Base-by-base conservation (phyloP, 2,113 vertebrate species). In the Cheirogaleus medius region DNA sequence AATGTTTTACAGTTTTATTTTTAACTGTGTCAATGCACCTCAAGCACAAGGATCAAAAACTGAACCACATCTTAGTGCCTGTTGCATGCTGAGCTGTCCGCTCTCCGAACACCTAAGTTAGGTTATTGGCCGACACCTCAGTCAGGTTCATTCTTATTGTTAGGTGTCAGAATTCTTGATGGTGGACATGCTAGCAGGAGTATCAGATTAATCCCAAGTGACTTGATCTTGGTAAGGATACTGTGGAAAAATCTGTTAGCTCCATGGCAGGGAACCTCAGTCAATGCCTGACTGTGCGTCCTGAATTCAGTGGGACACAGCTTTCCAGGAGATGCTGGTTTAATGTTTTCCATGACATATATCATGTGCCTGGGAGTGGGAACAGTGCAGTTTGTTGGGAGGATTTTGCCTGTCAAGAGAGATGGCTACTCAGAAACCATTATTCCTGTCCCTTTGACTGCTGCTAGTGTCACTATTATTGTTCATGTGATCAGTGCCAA, bases 161-260 rank as follows among this genome's bases (percentile, higher is more conserved):
- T 58, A 49, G 56, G 52, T 74, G 32, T 83, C 37, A 32, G 64
- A 85, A 78, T 92, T 95, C 52, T 52, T 56, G 78, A 85, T 17
- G 13, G 56, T 44, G 44, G 63, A 58, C 21, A 27, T 8, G 3
- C 9, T 64, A 81, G 56, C 71, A 58, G 11, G 27, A 37, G 37
- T 2, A 15, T 82, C 44, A n/a, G 58, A 34, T 81, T 63, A 54
- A 44, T 74, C 11, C 9, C 52, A 47, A 80, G n/a, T 66, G 25
- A 63, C 32, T 54, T 88, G 49, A 54, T 42, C 58, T 52, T 37
- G 37, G n/a, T 56, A 64, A 78, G 39, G 82, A 47, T 52, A 6
- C 25, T 44, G 0, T 42, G 83, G 49, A 29, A 52, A 66, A 83
- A 44, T 29, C 39, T n/a, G 5, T 56, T 21, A 84, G 66, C 25